Percentiles rank a stretch among this genome's conserved stretches.
These are phyloP conservation scores for Epirrhoe alternata DNA, from an alignment of 2,888 invertebrate species.

Conservation along the genomic window DNA sequence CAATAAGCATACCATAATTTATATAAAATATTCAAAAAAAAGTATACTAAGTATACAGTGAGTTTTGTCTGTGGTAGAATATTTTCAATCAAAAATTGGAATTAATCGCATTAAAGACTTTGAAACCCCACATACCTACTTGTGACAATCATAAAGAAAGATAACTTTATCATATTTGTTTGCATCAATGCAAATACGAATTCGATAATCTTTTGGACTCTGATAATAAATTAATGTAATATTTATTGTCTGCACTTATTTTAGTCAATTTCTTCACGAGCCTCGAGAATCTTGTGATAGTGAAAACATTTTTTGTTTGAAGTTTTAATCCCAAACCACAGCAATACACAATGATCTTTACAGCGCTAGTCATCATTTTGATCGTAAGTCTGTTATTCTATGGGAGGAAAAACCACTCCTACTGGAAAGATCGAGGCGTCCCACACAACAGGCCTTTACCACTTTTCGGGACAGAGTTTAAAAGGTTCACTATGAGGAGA, in stretches of 20 bases:
- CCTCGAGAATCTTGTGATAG: neutral
- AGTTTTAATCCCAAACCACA: neutral
- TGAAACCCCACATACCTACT: too few relatives aligned
- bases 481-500: slow-evolving; percentile 51
- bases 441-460: slow-evolving; percentile 60
- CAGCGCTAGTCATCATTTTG: slow-evolving; percentile 33
- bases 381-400: slow-evolving; percentile 53
- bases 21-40: too few relatives aligned
- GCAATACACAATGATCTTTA: slow-evolving; percentile 28
- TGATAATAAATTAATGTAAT: neutral
- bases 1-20: too few relatives aligned
- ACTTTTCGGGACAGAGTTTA: slow-evolving; percentile 60
- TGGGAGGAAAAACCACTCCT: slow-evolving; percentile 55
- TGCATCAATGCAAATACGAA: neutral
- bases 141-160: neutral
- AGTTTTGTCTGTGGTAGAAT: neutral
- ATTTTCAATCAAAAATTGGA: neutral
- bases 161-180: neutral
- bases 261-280: neutral
- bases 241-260: too few relatives aligned
- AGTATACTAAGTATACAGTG: too few relatives aligned
- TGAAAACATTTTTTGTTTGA: neutral
- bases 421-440: slow-evolving; percentile 61
- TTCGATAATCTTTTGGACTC: neutral
- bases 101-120: neutral